Evolutionary conservation across 2,113 vertebrate species (phyloP), one percentile per base, ranked within the genome.

Genomic region (Zosterops lateralis): DNA sequence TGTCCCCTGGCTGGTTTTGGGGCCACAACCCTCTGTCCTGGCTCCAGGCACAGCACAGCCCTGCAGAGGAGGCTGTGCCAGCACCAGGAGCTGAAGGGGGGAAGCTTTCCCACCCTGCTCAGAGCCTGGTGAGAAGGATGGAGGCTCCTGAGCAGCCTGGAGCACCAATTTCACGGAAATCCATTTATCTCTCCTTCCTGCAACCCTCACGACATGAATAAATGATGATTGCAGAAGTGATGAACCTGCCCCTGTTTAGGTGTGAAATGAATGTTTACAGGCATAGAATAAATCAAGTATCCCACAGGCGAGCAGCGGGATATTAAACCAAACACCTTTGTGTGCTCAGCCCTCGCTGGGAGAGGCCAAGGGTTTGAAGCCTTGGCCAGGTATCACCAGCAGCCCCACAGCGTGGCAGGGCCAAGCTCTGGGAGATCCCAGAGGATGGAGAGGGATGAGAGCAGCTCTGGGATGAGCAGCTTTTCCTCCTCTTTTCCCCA

Each of bases 261-360:
- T 97, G 97, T 96, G 94, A 96, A 97, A 96, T 96, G 89, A 96
- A 97, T 96, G 97, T 97, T 97, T 96, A 95, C 94, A 88, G 95
- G 95, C 94, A 96, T 54, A 84, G 96, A 96, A 94, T 97, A 95
- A 97, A 97, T 97, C 95, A 90, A 94, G 79, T 92, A 92, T 95
- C 95, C 91, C 95, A 95, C 17, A 40, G 89, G 95, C 66, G 32
- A 96, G 92, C 95, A 96, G 95, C n/a, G 40, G 89, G 93, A 95
- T 93, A 96, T 93, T 92, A 96, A 96, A 94, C 88, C 93, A 73
- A 92, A 94, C 89, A 91, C 88, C 94, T 91, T 38, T 61, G 87
- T 91, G 79, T 90, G 84, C 84, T 91, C 48, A 92, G 96, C 72
- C 26, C 87, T 70, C 5, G 6, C 89, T 80, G 66, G 58, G 42